Evolutionary conservation across 2,888 invertebrate genomes (phyloP).

Genomic region (Yponomeuta cagnagella): DNA sequence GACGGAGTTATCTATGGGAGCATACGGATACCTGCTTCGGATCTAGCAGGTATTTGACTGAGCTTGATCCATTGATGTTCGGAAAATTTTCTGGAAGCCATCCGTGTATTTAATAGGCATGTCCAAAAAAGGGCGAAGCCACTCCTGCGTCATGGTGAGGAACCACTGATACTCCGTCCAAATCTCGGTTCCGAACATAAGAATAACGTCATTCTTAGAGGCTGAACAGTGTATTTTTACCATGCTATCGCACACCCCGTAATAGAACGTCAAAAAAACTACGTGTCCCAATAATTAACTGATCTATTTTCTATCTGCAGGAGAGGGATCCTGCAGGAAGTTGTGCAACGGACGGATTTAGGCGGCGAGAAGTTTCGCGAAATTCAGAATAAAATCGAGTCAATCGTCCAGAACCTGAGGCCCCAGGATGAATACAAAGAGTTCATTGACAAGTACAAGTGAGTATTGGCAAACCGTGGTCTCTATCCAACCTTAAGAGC

Average conservation of each 20-base stretch:
- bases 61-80: too few species aligned
- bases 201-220: too few species aligned
- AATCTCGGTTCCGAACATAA: too few species aligned
- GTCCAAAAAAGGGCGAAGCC: too few species aligned
- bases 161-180: too few species aligned
- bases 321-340: conserved; percentile 87
- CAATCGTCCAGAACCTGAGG: conserved; percentile 84
- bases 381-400: conserved; percentile 85
- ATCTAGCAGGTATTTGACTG: too few species aligned
- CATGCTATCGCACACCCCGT: too few species aligned
- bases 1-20: too few species aligned
- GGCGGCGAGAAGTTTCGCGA: conserved; percentile 88
- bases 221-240: too few species aligned
- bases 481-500: neutral
- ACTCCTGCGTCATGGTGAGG: neutral
- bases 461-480: conserved; percentile 35
- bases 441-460: conserved; percentile 93
- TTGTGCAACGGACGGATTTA: conserved; percentile 85
- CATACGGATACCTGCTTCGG: too few species aligned
- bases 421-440: conserved; percentile 92
- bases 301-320: conserved; percentile 45
- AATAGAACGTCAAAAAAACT: neutral
- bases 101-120: too few species aligned
- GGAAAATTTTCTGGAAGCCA: too few species aligned
- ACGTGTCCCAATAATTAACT: neutral